phyloP scores from a whole-genome alignment of 2,888 invertebrate species.

The Onchidella celtica region DNA sequence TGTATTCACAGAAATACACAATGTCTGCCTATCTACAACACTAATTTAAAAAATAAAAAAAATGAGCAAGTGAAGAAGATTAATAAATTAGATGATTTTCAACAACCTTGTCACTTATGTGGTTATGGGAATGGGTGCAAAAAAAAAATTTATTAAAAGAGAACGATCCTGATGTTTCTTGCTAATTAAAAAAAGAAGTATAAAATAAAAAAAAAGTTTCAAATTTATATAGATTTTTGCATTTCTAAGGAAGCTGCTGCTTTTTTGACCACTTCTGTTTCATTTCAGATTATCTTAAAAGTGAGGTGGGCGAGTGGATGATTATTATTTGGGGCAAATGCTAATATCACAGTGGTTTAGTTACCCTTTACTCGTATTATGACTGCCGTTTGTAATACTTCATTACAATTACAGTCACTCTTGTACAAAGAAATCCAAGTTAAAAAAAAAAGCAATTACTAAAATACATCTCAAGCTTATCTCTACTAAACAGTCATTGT shows the following conservation, averaged over 20 bases:
- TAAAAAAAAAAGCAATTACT: too few species aligned
- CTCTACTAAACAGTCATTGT: too few species aligned
- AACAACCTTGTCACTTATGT: neutral
- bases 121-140: constrained; percentile 8
- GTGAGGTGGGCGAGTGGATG: neutral
- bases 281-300: too few species aligned
- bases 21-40: constrained; percentile 34
- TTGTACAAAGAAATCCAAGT: too few species aligned
- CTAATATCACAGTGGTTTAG: constrained; percentile 36
- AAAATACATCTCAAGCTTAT: too few species aligned
- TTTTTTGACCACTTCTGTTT: too few species aligned
- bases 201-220: neutral
- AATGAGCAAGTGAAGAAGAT: neutral
- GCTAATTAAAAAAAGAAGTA: too few species aligned
- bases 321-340: neutral
- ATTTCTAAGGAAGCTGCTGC: too few species aligned
- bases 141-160: neutral
- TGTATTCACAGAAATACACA: constrained; percentile 31
- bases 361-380: constrained; percentile 13
- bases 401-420: too few species aligned
- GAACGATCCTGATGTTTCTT: too few species aligned
- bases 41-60: constrained; percentile 8
- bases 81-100: too few species aligned
- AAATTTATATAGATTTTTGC: neutral
- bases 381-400: too few species aligned